phyloP scores from a whole-genome alignment of 2,797 vertebrate genomes.

The Crenuchus spilurus region DNA sequence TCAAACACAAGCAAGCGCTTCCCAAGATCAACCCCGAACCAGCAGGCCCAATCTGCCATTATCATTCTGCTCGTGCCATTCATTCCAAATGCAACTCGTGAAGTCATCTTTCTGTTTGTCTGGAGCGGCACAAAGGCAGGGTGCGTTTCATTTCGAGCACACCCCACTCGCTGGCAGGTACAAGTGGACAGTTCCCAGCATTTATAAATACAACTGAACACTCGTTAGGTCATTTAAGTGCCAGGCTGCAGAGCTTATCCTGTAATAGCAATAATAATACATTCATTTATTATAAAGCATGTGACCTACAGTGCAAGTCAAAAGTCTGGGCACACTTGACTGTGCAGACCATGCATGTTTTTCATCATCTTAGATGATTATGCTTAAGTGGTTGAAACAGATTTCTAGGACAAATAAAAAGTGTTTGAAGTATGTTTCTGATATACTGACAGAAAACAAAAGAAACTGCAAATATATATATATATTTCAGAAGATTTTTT shows the following conservation, averaged over 20 bases:
- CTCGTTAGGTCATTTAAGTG: background rate
- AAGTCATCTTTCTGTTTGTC: background rate
- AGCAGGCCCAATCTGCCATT: conserved; percentile 38
- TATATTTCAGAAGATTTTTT: too few relatives aligned
- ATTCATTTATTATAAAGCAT: background rate
- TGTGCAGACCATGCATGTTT: too few relatives aligned
- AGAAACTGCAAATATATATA: too few relatives aligned
- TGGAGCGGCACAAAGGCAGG: background rate
- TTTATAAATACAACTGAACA: background rate
- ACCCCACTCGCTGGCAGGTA: conserved; percentile 1
- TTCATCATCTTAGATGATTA: too few relatives aligned
- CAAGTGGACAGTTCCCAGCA: background rate
- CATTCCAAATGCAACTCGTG: conserved; percentile 35
- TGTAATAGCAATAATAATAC: background rate
- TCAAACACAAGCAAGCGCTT: conserved; percentile 36
- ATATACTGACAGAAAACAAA: too few relatives aligned
- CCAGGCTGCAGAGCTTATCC: background rate
- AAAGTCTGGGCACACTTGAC: too few relatives aligned
- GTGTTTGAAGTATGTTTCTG: too few relatives aligned
- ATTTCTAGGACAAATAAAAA: too few relatives aligned
- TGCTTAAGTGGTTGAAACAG: too few relatives aligned
- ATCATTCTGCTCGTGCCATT: conserved; percentile 34
- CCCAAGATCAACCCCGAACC: conserved; percentile 47
- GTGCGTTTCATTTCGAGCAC: background rate
- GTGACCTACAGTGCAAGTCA: background rate